These are phyloP conservation scores for Leptoteleia sp. DNA, from an alignment of 1,140 invertebrate genomes.

Conservation along the genomic window DNA sequence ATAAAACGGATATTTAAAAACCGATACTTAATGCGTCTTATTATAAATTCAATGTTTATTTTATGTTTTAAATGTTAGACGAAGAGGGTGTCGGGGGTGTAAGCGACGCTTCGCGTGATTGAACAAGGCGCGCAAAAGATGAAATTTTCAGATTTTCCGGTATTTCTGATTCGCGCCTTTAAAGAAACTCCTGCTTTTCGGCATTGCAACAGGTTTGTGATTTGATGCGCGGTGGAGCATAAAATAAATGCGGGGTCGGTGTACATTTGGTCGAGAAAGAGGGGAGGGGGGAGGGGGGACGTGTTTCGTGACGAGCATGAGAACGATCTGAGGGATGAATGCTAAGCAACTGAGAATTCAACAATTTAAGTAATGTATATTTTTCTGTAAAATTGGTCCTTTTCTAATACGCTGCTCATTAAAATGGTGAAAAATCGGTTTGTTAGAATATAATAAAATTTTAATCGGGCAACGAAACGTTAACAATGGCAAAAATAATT, in stretches of 20 bases:
- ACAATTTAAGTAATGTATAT: constrained; percentile 18
- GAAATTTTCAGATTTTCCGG: constrained; percentile 13
- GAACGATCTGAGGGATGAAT: constrained; percentile 36
- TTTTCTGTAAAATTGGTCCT: too few relatives aligned
- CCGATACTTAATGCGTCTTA: too few relatives aligned
- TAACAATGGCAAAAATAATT: too few relatives aligned
- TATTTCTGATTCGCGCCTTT: background rate
- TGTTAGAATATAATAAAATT: too few relatives aligned
- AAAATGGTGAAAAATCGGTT: too few relatives aligned
- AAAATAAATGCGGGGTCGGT: constrained; percentile 56
- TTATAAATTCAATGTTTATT: too few relatives aligned
- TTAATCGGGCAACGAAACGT: too few relatives aligned
- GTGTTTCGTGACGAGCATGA: constrained; percentile 32
- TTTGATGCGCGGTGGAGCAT: constrained; percentile 43
- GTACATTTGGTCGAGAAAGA: constrained; percentile 28
- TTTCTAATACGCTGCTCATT: too few relatives aligned
- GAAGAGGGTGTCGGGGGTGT: background rate
- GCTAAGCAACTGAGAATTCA: constrained; percentile 22
- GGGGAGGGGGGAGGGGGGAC: too few relatives aligned
- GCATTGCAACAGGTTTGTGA: constrained; percentile 58
- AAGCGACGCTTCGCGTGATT: background rate
- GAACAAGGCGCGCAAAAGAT: background rate
- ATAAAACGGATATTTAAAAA: too few relatives aligned
- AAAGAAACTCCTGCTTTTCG: background rate
- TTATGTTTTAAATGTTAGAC: too few relatives aligned